phyloP scores from a whole-genome alignment of 1,140 invertebrate genomes.

The Aphidius gifuensis region DNA sequence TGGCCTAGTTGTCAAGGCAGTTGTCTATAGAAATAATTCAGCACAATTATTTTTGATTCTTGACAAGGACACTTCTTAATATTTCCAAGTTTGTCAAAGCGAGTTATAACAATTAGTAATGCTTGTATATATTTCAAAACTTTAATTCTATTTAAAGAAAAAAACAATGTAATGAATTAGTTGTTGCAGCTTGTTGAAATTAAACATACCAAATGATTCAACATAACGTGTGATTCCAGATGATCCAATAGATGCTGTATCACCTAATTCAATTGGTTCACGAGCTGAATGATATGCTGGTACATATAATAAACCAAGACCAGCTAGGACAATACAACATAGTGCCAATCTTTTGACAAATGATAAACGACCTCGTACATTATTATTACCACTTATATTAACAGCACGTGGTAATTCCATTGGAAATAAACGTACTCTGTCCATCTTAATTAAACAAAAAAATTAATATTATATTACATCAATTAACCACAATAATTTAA shows the following conservation, averaged over 20 bases:
- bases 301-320: slow-evolving; percentile 47
- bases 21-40: too few species aligned
- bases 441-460: slow-evolving; percentile 36
- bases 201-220: slow-evolving; percentile 46
- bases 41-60: too few species aligned
- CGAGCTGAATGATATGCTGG: slow-evolving; percentile 52
- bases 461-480: background rate
- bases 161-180: too few species aligned
- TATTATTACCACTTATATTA: slow-evolving; percentile 32
- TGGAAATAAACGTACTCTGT: slow-evolving; percentile 37
- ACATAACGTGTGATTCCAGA: slow-evolving; percentile 36
- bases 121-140: too few species aligned
- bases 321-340: slow-evolving; percentile 45
- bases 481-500: background rate
- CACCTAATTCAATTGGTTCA: slow-evolving; percentile 48
- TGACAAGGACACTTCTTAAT: too few species aligned
- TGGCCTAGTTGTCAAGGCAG: too few species aligned
- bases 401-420: slow-evolving; percentile 40
- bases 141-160: too few species aligned
- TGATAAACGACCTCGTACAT: slow-evolving; percentile 40
- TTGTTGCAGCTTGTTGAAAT: background rate
- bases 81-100: too few species aligned
- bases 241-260: slow-evolving; percentile 41
- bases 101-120: too few species aligned
- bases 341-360: slow-evolving; percentile 44